These are phyloP conservation scores for Callipepla squamata DNA, from an alignment of 2,113 vertebrate species.

Conservation along the genomic window DNA sequence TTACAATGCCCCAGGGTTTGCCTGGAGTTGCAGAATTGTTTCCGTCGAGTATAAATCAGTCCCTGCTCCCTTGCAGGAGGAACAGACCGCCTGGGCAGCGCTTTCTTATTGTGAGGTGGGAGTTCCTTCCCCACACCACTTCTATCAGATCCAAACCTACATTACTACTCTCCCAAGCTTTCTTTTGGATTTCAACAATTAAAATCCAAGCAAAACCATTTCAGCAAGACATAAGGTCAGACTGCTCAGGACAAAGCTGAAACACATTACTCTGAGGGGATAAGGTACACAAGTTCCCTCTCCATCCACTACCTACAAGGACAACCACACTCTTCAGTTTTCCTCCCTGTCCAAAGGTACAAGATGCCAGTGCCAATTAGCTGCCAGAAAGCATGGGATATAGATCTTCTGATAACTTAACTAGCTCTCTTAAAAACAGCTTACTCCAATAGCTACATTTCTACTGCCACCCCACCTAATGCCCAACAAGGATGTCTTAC, in stretches of 20 bases:
- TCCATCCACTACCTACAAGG: background rate
- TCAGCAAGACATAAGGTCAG: background rate
- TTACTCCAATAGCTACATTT: background rate
- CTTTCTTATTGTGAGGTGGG: background rate
- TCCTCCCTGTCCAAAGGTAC: background rate
- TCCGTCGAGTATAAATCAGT: background rate
- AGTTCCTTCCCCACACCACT: background rate
- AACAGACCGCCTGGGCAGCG: background rate
- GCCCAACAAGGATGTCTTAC: background rate
- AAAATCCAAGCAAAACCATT: background rate
- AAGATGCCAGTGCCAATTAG: background rate
- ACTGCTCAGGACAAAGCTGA: background rate
- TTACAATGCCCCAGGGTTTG: background rate
- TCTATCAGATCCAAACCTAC: accelerated
- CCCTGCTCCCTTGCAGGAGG: background rate
- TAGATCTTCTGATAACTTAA: background rate
- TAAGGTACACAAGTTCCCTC: background rate
- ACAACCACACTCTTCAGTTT: background rate
- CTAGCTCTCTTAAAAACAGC: too few species aligned
- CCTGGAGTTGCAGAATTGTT: background rate
- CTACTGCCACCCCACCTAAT: background rate
- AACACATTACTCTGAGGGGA: background rate
- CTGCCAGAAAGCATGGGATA: accelerated
- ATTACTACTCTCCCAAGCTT: accelerated
- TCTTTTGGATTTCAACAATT: background rate